Evolutionary conservation across 2,797 vertebrate genomes (phyloP).

Genomic region (Neopelma chrysocephalum): DNA sequence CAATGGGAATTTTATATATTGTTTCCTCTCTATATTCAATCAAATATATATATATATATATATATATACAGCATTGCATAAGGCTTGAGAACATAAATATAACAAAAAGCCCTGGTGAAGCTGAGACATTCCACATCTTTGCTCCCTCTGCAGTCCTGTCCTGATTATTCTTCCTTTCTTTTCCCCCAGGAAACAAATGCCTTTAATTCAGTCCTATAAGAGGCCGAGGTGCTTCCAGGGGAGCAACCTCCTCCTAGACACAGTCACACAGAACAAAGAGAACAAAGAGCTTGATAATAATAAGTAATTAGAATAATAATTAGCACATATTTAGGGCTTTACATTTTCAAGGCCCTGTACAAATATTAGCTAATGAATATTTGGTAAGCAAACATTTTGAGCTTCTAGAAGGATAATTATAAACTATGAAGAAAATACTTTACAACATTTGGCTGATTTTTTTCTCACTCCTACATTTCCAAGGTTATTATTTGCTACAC

Average conservation of each 20-base stretch:
- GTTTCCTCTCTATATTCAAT: not conserved
- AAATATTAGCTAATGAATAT: slow-evolving; percentile 58
- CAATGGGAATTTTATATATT: not conserved
- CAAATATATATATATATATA: not conserved
- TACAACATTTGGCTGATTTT: not conserved
- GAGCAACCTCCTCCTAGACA: not conserved
- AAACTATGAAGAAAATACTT: slow-evolving; percentile 22
- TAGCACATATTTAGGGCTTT: slow-evolving; percentile 48
- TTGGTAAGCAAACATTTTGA: slow-evolving; percentile 56
- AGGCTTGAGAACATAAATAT: not conserved
- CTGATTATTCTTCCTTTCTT: not conserved
- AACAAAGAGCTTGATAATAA: not conserved
- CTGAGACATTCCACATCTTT: not conserved
- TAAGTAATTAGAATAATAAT: slow-evolving; percentile 54
- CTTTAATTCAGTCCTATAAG: not conserved
- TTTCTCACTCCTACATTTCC: not conserved
- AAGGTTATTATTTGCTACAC: not conserved
- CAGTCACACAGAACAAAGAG: not conserved
- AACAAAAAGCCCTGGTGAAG: not conserved
- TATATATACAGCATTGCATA: too few species aligned
- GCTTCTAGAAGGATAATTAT: slow-evolving; percentile 41
- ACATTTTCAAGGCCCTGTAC: slow-evolving; percentile 24
- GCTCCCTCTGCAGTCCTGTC: not conserved
- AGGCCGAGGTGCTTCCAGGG: not conserved
- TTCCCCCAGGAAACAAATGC: not conserved